phyloP scores from a whole-genome alignment of 2,113 vertebrate species.

The Syngnathoides biaculeatus region DNA sequence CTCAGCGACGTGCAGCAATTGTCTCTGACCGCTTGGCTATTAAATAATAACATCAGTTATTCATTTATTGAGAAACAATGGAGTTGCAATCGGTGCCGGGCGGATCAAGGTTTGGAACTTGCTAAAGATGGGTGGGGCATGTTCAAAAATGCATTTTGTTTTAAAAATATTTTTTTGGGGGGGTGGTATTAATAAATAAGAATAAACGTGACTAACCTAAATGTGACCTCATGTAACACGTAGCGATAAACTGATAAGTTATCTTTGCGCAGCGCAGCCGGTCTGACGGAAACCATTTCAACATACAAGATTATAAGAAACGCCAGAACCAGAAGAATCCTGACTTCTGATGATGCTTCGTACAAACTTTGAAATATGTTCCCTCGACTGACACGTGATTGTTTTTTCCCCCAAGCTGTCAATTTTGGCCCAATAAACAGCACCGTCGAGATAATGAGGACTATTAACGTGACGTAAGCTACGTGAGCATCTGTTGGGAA shows the following conservation, averaged over 20 bases:
- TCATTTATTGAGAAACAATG: neutral
- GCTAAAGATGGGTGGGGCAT: neutral
- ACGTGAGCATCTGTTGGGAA: neutral
- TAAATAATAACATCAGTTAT: neutral
- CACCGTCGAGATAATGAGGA: neutral
- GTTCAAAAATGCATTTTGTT: neutral
- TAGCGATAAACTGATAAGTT: neutral
- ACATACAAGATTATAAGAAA: neutral
- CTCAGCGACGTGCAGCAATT: neutral
- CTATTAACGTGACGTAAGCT: neutral
- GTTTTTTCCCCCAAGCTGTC: conserved; percentile 32
- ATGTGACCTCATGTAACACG: no score
- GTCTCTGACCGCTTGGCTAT: neutral
- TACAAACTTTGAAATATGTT: conserved; percentile 6
- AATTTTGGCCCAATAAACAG: conserved; percentile 17
- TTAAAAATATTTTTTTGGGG: neutral
- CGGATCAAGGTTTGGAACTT: neutral
- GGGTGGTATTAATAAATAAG: no score
- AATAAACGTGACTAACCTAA: no score
- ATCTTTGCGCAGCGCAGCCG: neutral
- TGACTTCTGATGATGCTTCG: neutral
- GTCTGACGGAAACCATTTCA: neutral
- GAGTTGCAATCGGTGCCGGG: neutral
- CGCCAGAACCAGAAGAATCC: neutral
- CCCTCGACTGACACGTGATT: conserved; percentile 34